Evolutionary conservation across 2,113 vertebrate species (phyloP).

Genomic region (Otocyon megalotis): DNA sequence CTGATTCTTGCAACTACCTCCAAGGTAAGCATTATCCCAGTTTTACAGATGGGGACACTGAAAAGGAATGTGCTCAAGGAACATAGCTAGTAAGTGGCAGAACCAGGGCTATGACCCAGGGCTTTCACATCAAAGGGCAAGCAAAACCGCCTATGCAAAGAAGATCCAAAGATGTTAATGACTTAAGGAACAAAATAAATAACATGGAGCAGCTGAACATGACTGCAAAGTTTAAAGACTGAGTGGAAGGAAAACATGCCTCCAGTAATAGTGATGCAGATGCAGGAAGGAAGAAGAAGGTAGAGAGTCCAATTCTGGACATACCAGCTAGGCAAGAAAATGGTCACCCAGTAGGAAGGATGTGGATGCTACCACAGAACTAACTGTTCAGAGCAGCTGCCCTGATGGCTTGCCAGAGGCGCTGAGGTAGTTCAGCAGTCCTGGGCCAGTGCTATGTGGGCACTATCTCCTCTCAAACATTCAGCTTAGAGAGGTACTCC

Average conservation of each 20-base stretch:
- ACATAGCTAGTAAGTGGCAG: neutral
- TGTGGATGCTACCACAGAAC: neutral
- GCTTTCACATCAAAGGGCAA: neutral
- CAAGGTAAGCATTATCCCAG: neutral
- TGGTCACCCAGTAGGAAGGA: neutral
- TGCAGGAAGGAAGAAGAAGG: neutral
- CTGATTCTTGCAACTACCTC: neutral
- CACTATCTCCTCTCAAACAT: no score
- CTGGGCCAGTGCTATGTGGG: fast-evolving
- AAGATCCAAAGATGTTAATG: neutral
- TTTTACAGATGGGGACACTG: neutral
- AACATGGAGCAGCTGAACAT: neutral
- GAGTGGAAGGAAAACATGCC: neutral
- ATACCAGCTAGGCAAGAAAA: neutral
- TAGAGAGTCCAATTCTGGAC: neutral
- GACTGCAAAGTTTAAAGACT: neutral
- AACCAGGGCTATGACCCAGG: neutral
- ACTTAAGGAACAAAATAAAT: neutral
- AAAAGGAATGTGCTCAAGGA: neutral
- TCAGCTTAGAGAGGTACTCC: neutral
- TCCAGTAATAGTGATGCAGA: neutral
- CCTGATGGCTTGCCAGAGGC: fast-evolving
- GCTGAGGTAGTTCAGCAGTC: no score
- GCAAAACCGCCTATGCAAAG: neutral
- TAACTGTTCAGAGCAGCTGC: neutral